Evolutionary conservation across 2,113 vertebrate genomes (phyloP).

Genomic region (Scophthalmus maximus): DNA sequence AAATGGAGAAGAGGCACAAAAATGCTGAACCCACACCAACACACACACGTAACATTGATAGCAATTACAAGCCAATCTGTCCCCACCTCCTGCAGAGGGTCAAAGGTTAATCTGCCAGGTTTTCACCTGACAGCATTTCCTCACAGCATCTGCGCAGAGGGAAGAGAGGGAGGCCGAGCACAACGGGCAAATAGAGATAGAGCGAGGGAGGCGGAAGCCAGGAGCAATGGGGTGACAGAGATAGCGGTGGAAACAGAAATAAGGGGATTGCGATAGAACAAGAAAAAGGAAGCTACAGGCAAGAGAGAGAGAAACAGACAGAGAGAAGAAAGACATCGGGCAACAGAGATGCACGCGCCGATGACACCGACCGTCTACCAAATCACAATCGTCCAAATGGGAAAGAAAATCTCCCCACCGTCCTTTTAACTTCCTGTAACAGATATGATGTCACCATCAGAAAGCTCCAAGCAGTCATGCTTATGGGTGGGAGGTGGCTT

Average conservation of each 20-base stretch:
- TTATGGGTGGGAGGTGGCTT: slow-evolving; percentile 53
- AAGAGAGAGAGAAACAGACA: slow-evolving; percentile 27
- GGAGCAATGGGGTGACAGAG: slow-evolving; percentile 59
- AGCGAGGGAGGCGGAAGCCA: slow-evolving; percentile 30
- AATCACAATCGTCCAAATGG: slow-evolving; percentile 43
- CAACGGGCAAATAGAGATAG: slow-evolving; percentile 47
- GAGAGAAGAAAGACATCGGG: slow-evolving; percentile 31
- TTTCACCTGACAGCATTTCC: slow-evolving; percentile 64
- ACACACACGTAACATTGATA: slow-evolving; percentile 47
- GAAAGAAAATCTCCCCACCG: slow-evolving; percentile 20
- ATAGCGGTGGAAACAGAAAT: slow-evolving; percentile 61
- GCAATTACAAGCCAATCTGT: slow-evolving; percentile 70
- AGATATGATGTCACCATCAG: slow-evolving; percentile 54
- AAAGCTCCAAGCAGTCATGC: slow-evolving; percentile 22
- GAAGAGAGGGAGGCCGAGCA: slow-evolving; percentile 28
- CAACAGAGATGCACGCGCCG: slow-evolving; percentile 23
- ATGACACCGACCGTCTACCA: slow-evolving; percentile 22
- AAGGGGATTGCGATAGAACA: slow-evolving; percentile 57
- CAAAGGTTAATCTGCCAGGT: slow-evolving; percentile 68
- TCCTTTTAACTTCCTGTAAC: slow-evolving; percentile 45
- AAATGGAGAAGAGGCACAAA: slow-evolving; percentile 31
- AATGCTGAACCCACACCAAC: slow-evolving; percentile 11
- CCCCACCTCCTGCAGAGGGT: slow-evolving; percentile 58
- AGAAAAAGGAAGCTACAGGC: slow-evolving; percentile 51
- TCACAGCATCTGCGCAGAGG: slow-evolving; percentile 17